Evolutionary conservation across 2,113 vertebrate species (phyloP), one percentile per base, ranked within the genome.

Genomic region (Platanista minor): DNA sequence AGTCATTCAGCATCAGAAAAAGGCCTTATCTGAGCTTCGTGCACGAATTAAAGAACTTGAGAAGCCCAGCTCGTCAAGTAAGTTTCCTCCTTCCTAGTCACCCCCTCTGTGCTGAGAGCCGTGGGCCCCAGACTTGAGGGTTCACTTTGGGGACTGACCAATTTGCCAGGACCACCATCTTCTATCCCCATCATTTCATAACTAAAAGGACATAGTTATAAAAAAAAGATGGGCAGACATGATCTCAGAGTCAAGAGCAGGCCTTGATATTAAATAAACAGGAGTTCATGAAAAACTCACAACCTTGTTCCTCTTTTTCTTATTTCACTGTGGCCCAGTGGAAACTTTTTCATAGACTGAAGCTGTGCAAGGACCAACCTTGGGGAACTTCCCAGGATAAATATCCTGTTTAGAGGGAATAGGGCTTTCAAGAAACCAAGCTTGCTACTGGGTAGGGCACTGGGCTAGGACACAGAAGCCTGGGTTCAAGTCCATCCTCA

Each of bases 21-120:
- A 98, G 80, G 98, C 98, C 36, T 80, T 99, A 85, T 96, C 92
- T 0, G 98, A 99, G 72, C 98, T 99, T 36, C 98, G 98, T 31
- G 59, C 57, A 0, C 98, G 98, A 3, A 83, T 99, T 2, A 98
- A 98, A 90, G 27, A 93, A 4, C 95, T 99, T 6, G 99, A 99
- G 97, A 98, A 96, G 93, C 86, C 69, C 6, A 84, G 17, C 69
- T 17, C 86, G 2, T 46, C 78, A 15, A 95, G 99, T 99, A 92
- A 97, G 98, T 87, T 0, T 36, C 62, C 6, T 0, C 0, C 23
- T 46, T 17, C 15, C 66, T 2, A 6, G 13, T 43, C 57, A 4
- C 46, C 36, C 12, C 1, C 12, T 66, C 67, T 9, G 9, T 31
- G 29, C 88, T 78, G 52, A 85, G 59, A 33, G n/a, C 8, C 0